phyloP scores from a whole-genome alignment of 37 sponge, comb jelly and placozoan species.

The Mnemiopsis leidyi region DNA sequence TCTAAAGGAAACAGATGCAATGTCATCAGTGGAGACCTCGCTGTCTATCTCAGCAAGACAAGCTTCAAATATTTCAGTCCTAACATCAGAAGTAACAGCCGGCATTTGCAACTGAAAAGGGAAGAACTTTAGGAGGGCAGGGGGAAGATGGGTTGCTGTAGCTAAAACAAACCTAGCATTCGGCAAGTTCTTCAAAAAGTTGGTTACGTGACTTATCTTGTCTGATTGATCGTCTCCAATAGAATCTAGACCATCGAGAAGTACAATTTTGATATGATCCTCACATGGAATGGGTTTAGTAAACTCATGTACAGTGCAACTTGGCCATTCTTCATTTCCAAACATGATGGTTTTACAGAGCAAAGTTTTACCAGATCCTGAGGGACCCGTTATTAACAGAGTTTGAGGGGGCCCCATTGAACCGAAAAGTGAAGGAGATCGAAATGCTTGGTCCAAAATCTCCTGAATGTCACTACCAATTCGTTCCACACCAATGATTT shows the following conservation, averaged over 20 bases:
- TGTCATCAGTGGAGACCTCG: background rate
- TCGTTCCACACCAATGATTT: background rate
- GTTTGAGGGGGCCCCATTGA: conserved; percentile 30
- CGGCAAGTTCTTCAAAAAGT: background rate
- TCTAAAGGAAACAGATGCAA: conserved; percentile 67
- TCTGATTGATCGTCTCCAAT: background rate
- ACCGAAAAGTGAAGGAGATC: background rate
- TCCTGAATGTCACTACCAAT: background rate
- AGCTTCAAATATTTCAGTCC: background rate
- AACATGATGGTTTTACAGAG: conserved; percentile 17
- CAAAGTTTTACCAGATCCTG: conserved; percentile 49
- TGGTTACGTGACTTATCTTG: background rate
- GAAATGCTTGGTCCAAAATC: background rate
- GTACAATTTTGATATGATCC: background rate
- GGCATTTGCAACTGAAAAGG: conserved; percentile 52
- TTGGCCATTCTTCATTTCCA: background rate
- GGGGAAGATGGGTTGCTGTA: background rate
- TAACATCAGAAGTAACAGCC: background rate
- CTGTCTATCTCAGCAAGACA: background rate
- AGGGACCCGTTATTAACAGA: conserved; percentile 15
- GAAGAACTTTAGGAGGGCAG: conserved; percentile 24
- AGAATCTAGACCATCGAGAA: conserved; percentile 44
- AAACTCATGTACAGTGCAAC: background rate
- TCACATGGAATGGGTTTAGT: conserved; percentile 11
- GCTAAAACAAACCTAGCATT: background rate